Percentiles rank a stretch among this genome's conserved stretches.
phyloP scores from a whole-genome alignment of 2,797 vertebrate genomes.

The Gymnothorax javanicus region DNA sequence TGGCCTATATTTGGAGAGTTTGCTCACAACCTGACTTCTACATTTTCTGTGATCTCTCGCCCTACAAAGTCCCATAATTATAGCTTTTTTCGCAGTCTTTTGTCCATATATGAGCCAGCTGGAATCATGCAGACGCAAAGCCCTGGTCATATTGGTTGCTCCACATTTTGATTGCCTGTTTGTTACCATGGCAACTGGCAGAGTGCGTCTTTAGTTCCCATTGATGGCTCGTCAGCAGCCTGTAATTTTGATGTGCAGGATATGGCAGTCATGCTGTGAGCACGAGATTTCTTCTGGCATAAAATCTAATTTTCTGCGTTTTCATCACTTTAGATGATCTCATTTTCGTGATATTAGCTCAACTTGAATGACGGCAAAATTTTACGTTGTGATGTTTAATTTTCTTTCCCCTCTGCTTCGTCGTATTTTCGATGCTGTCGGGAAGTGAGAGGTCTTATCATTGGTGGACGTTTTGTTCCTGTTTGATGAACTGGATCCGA shows the following conservation, averaged over 20 bases:
- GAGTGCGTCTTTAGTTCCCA: slow-evolving; percentile 7
- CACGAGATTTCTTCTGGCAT: slow-evolving; percentile 10
- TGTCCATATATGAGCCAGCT: neutral
- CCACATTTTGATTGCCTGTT: slow-evolving; percentile 17
- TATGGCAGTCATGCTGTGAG: slow-evolving; percentile 17
- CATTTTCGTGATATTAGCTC: neutral
- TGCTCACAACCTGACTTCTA: neutral
- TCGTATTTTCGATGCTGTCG: neutral
- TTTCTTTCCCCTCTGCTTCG: neutral
- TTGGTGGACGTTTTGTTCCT: neutral
- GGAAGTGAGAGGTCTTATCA: no score
- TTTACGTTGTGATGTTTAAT: neutral
- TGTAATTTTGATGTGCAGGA: slow-evolving; percentile 16
- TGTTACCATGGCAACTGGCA: slow-evolving; percentile 12
- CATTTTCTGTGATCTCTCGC: slow-evolving; percentile 10
- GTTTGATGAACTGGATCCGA: neutral
- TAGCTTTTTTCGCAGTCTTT: neutral
- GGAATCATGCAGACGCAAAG: slow-evolving; percentile 3
- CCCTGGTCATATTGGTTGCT: slow-evolving; percentile 15
- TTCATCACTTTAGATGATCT: neutral
- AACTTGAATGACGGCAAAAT: neutral
- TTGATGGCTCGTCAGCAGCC: neutral
- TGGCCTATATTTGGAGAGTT: neutral
- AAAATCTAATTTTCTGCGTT: neutral
- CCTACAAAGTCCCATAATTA: neutral